phyloP scores from a whole-genome alignment of 37 sponge, comb jelly and placozoan genomes.

The Ephydatia muelleri region DNA sequence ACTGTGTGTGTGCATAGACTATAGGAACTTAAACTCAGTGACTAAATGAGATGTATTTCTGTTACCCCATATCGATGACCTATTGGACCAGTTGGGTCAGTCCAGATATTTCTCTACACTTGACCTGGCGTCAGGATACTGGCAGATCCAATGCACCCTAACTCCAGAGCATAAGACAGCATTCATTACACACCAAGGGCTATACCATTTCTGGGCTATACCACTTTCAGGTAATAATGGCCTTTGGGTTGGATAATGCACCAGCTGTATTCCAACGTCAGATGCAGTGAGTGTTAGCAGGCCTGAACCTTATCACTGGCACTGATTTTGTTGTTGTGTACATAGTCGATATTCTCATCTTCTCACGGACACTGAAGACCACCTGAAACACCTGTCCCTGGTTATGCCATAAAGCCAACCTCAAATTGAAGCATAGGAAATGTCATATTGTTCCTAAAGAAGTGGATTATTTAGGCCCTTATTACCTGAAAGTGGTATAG shows the following conservation, averaged over 20 bases:
- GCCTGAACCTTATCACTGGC: conserved; percentile 40
- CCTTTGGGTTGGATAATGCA: conserved; percentile 59
- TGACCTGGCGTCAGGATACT: conserved; percentile 66
- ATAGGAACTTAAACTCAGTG: too few relatives aligned
- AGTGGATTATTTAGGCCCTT: too few relatives aligned
- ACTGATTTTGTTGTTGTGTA: conserved; percentile 34
- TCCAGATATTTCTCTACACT: conserved; percentile 45
- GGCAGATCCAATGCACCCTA: conserved; percentile 53
- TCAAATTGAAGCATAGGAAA: conserved; percentile 39
- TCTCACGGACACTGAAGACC: conserved; percentile 47
- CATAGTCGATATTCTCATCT: conserved; percentile 47
- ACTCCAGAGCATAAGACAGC: conserved; percentile 56
- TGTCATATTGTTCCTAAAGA: conserved; percentile 16
- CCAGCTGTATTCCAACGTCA: conserved; percentile 65
- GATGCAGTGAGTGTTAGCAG: conserved; percentile 42
- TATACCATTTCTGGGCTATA: too few relatives aligned
- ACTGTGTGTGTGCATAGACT: conserved; percentile 55
- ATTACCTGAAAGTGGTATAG: conserved; percentile 60
- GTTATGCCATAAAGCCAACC: neutral
- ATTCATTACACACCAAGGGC: conserved; percentile 43
- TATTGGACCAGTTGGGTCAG: conserved; percentile 62
- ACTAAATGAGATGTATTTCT: conserved; percentile 59
- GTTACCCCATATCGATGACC: conserved; percentile 55
- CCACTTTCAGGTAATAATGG: conserved; percentile 71
- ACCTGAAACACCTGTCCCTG: conserved; percentile 4